Conservation (phyloP, 1,140 invertebrate genomes). For the Drosophila saltans region DNA sequence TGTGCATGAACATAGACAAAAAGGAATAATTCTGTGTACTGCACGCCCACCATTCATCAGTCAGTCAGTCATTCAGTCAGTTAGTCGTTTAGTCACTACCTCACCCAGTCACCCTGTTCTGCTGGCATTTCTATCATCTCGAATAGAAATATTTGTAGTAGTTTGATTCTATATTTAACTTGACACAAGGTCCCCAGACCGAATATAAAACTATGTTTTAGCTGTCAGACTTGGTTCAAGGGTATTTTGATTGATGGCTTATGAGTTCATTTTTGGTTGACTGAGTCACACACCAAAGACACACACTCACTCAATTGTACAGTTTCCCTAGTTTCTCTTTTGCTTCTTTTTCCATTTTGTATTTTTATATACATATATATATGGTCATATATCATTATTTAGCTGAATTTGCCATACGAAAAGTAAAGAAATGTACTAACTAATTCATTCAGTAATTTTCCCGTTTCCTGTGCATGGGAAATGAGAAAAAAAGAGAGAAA, state of each 20-base stretch:
- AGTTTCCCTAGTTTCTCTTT: too few species aligned
- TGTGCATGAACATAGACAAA: slow-evolving; percentile 29
- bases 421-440: not conserved
- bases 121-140: slow-evolving; percentile 42
- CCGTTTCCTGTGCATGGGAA: slow-evolving; percentile 59
- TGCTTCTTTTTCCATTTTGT: too few species aligned
- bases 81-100: slow-evolving; percentile 16
- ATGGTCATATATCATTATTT: slow-evolving; percentile 8
- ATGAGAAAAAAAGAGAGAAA: not conserved
- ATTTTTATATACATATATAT: not conserved
- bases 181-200: slow-evolving; percentile 48
- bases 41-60: slow-evolving; percentile 51
- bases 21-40: slow-evolving; percentile 53
- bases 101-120: slow-evolving; percentile 34
- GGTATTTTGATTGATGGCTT: slow-evolving; percentile 73
- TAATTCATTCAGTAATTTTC: slow-evolving; percentile 15
- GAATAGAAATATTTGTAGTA: slow-evolving; percentile 24
- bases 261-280: slow-evolving; percentile 42
- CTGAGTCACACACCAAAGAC: slow-evolving; percentile 33
- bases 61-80: not conserved
- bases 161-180: slow-evolving; percentile 68
- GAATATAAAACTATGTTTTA: slow-evolving; percentile 49
- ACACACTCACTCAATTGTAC: not conserved
- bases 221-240: slow-evolving; percentile 69
- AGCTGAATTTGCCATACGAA: not conserved